Conservation (phyloP, 2,797 vertebrate genomes). For the Monodelphis domestica region DNA sequence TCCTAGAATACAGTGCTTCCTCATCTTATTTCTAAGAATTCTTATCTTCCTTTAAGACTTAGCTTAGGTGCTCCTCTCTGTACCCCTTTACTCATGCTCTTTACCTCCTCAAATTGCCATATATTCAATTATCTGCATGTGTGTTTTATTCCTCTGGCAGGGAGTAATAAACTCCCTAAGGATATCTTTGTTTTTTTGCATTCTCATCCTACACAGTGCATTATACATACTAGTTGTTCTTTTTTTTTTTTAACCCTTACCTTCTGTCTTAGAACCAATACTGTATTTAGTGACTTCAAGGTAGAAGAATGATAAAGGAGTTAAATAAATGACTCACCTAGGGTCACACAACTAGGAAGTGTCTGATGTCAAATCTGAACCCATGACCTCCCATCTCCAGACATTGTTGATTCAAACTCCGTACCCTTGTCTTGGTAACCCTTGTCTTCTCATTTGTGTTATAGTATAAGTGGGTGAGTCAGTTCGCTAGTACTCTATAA, state of each 20-base stretch:
- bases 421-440: background rate
- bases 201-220: background rate
- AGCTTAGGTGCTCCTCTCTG: background rate
- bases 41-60: background rate
- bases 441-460: background rate
- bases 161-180: background rate
- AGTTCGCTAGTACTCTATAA: background rate
- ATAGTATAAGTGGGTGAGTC: background rate
- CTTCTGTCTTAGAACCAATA: too few relatives aligned
- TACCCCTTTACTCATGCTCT: background rate
- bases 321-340: too few relatives aligned
- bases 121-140: background rate
- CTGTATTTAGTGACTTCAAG: too few relatives aligned
- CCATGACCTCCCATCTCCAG: too few relatives aligned
- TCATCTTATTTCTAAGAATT: background rate
- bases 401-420: background rate
- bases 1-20: background rate
- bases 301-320: too few relatives aligned
- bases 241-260: too few relatives aligned
- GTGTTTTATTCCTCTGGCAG: background rate
- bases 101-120: background rate
- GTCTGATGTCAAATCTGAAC: too few relatives aligned
- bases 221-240: background rate
- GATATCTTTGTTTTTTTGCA: background rate
- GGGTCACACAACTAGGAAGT: too few relatives aligned